Evolutionary conservation across 2,888 invertebrate species (phyloP), one percentile per base, ranked within the genome.

Genomic region (Philhelius pedissequus): DNA sequence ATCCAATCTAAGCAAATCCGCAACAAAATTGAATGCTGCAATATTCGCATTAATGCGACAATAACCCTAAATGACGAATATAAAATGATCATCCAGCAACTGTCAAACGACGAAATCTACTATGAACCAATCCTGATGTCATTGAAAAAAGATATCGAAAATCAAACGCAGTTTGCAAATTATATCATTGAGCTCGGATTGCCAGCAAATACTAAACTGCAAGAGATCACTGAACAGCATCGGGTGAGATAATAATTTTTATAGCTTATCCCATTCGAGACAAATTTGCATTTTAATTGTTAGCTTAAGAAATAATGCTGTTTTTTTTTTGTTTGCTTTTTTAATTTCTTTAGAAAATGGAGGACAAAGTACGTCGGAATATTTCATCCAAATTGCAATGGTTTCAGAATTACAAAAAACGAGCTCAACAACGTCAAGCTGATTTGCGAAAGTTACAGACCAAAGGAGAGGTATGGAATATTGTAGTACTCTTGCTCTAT

Each of bases 41-140:
- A 89, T 86, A 89, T 91, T 2, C 90, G 91, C 0, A 68, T 91
- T 1, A 89, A 89, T 78, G 91, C 91, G 0, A 89, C 89, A 9
- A 90, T 89, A 73, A 89, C 90, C 1, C 89, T 92, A 1, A 89
- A 90, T 69, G 87, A 88, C 11, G 90, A 91, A 0, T 92, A 92
- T 77, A 88, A 88, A 25, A 89, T 89, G 75, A 89, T 91, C 81
- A 89, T 91, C 54, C 89, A 91, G 74, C 88, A 90, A 2, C 82
- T 91, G 4, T 60, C 84, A 4, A 88, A 91, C 48, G 91, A 92
- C 84, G 89, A 88, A 15, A 90, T 90, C 32, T 92, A 91, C 74
- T 92, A 90, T 78, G 91, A 91, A 50, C 91, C 91, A 3, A 90
- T 91, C 6, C 78, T 92, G 7, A 87, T 89, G 9, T 91, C 91